Evolutionary conservation across 2,888 invertebrate genomes (phyloP), one percentile per base, ranked within the genome.

Genomic region (Achlya flavicornis): DNA sequence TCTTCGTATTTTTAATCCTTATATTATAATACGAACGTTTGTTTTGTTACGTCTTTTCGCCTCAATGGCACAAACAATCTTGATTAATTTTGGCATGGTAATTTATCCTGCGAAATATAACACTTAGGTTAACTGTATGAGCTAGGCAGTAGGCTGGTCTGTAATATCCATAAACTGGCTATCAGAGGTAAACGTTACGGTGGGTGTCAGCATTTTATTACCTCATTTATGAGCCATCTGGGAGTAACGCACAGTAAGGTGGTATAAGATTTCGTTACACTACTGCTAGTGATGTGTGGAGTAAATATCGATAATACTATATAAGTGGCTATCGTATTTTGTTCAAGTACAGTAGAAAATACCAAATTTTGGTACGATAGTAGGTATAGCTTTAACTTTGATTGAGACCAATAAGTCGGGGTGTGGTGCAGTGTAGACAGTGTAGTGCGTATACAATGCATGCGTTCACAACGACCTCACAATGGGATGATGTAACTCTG

Each of bases 161-260:
- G 80, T 81, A 78, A 76, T 76, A 73, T 76, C 76, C 79, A 81
- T 46, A 46, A 46, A 46, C 46, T 46, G 46, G n/a, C 7, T n/a
- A 46, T n/a, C 46, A 46, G 46, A n/a, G 46, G 46, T 46, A 81
- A 82, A 77, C 78, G 81, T 74, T 83, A 79, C 77, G 80, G 80
- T 77, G 76, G 80, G 80, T 76, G 78, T 78, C 76, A 77, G 77
- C 71, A 76, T 86, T 88, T 89, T 88, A 89, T 87, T 83, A 81
- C 84, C 77, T 71, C 77, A 72, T 88, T 88, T 88, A 89, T 79
- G 84, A 80, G 79, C 70, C 82, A 68, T 62, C 64, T 58, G 86
- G 81, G 46, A 46, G 86, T 78, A 53, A 53, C 53, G 77, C 77
- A 76, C 77, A 81, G 79, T 74, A 79, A 76, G 41, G 41, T 41